These are phyloP conservation scores for Denticeps clupeoides DNA, from an alignment of 2,797 vertebrate species.

Conservation along the genomic window DNA sequence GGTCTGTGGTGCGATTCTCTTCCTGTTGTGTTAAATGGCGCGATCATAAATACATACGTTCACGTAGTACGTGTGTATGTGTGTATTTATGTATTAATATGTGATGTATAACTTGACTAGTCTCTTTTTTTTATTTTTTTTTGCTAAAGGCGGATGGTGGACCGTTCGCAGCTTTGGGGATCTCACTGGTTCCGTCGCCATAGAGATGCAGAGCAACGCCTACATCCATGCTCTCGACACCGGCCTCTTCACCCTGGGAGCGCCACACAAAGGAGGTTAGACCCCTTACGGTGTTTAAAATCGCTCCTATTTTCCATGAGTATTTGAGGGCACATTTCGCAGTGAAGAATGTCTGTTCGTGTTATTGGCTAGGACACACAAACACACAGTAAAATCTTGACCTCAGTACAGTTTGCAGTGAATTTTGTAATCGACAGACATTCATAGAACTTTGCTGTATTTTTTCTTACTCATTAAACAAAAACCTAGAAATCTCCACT, in stretches of 20 bases:
- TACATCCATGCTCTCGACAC: conserved; percentile 88
- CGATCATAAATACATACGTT: background rate
- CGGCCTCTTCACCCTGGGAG: conserved; percentile 87
- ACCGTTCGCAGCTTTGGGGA: conserved; percentile 70
- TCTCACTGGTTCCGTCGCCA: conserved; percentile 79
- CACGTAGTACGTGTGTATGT: background rate
- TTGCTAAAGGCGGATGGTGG: conserved; percentile 97
- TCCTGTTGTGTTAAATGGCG: too few species aligned
- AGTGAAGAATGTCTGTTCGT: too few species aligned
- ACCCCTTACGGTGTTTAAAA: too few species aligned
- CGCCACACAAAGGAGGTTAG: conserved; percentile 74
- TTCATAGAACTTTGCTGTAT: too few species aligned
- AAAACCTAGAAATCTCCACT: too few species aligned
- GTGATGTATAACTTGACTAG: background rate
- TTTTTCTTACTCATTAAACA: too few species aligned
- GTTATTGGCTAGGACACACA: too few species aligned
- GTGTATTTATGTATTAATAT: background rate
- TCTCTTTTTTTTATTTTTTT: conserved; percentile 21
- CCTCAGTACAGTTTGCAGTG: too few species aligned
- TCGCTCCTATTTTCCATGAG: background rate
- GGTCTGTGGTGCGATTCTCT: too few species aligned
- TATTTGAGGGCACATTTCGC: too few species aligned
- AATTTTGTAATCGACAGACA: too few species aligned
- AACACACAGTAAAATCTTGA: too few species aligned
- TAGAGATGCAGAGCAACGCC: conserved; percentile 86